Evolutionary conservation across 2,888 invertebrate genomes (phyloP), one percentile per base, ranked within the genome.

Genomic region (Cheilosia pagana): DNA sequence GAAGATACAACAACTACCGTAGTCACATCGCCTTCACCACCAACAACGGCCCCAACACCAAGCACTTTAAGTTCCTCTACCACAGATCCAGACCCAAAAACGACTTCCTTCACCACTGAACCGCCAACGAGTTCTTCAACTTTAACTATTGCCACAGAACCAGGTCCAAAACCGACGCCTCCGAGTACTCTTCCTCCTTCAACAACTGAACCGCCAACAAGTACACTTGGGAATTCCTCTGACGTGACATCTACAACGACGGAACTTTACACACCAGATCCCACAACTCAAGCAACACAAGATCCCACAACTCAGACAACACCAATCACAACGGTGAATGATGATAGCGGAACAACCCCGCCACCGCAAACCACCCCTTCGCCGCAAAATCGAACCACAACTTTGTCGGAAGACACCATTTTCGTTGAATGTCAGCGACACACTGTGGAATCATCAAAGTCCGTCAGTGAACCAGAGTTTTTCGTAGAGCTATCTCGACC

Each of bases 361-460:
- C 12, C 63, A 6, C 35, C 28, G n/a, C 50, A 14, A 41, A 83
- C 83, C 21, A 79, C 78, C 10, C 57, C 68, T 1, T 78, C 74
- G 8, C 39, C 74, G 31, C 74, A 78, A 48, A 78, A 78, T 39
- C 28, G 72, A 43, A 74, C 57, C 6, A 79, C 83, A 0, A 83
- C 83, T 0, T 6, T 59, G 10, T 48, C 83, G 7, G 28, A 68
- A 23, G 68, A 70, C 8, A 39, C 45, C 0, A 59, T 83, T 2
- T 39, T 57, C 8, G 53, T 83, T n/a, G 48, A 75, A 65, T 83
- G 83, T 25, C 8, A 57, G 16, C 43, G 59, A 4, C 28, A 75
- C 19, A 41, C 16, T 1, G 0, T 8, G 8, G 14, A 52, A 6
- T n/a, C 25, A 4, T 16, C 8, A 3, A 57, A 14, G 3, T 14